Conservation (phyloP, 2,888 invertebrate genomes). For the Pecten maximus region DNA sequence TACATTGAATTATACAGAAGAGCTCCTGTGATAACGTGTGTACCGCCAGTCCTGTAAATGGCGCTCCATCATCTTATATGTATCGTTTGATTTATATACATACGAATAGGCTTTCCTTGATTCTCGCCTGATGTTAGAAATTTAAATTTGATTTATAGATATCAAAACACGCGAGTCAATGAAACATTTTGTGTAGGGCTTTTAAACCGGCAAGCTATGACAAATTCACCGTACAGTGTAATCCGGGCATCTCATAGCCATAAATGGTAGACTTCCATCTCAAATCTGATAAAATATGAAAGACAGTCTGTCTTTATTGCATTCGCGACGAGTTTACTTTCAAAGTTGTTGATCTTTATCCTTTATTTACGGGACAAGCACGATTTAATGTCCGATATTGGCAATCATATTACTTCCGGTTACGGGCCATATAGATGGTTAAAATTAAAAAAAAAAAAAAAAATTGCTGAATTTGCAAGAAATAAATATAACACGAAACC, state of each 20-base stretch:
- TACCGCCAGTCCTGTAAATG: not conserved
- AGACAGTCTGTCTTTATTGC: not conserved
- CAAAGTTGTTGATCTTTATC: not conserved
- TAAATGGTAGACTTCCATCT: not conserved
- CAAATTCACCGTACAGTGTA: not conserved
- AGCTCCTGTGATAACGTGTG: not conserved
- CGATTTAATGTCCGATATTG: not conserved
- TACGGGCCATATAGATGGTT: not conserved
- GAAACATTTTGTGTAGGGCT: not conserved
- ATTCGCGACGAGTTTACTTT: not conserved
- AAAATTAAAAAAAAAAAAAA: too few relatives aligned
- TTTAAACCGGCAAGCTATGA: not conserved
- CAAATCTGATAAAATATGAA: not conserved
- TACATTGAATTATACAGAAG: not conserved
- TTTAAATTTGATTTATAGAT: slow-evolving; percentile 1
- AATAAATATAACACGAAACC: not conserved
- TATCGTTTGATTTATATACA: not conserved
- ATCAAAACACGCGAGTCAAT: not conserved
- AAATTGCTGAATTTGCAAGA: not conserved
- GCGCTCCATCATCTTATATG: not conserved
- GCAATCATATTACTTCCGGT: not conserved
- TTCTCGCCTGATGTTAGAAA: not conserved
- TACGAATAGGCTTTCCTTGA: not conserved
- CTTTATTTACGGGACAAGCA: not conserved
- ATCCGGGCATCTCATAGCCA: not conserved